Evolutionary conservation across 2,113 vertebrate genomes (phyloP).

Genomic region (Bujurquina vittata): DNA sequence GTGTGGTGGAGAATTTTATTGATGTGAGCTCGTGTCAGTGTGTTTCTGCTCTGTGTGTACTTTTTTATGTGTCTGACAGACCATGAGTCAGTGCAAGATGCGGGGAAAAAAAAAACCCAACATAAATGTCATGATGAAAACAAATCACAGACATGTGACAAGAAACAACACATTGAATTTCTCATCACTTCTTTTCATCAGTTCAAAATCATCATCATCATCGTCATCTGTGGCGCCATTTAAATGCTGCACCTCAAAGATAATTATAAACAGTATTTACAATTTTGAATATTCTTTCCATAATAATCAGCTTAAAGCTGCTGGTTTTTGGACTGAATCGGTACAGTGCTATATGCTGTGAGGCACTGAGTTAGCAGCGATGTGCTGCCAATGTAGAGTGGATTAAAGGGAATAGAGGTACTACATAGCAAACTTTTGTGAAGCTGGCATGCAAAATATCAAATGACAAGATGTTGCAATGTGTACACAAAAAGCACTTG

Average conservation of each 20-base stretch:
- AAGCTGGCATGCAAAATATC: constrained; percentile 8
- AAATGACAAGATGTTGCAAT: neutral
- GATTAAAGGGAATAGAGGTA: constrained; percentile 43
- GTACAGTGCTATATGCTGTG: constrained; percentile 25
- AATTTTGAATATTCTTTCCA: constrained; percentile 24
- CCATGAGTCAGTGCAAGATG: constrained; percentile 8
- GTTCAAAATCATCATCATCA: neutral
- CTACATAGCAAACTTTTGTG: constrained; percentile 35
- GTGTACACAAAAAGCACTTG: constrained; percentile 16
- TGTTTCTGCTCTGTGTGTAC: neutral
- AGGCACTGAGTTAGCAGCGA: constrained; percentile 39
- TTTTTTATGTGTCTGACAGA: neutral
- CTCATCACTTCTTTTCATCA: neutral
- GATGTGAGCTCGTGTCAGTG: neutral
- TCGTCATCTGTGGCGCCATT: neutral
- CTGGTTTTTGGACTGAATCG: no score
- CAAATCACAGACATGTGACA: constrained; percentile 2
- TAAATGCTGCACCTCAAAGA: constrained; percentile 15
- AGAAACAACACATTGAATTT: neutral
- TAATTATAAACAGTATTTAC: constrained; percentile 18
- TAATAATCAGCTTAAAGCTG: constrained; percentile 44
- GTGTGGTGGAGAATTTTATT: neutral
- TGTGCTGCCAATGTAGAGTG: constrained; percentile 5
- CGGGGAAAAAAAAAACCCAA: neutral
- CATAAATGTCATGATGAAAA: constrained; percentile 21